Evolutionary conservation across 2,113 vertebrate species (phyloP), one percentile per base, ranked within the genome.

Genomic region (Phylloscopus trochiloides): DNA sequence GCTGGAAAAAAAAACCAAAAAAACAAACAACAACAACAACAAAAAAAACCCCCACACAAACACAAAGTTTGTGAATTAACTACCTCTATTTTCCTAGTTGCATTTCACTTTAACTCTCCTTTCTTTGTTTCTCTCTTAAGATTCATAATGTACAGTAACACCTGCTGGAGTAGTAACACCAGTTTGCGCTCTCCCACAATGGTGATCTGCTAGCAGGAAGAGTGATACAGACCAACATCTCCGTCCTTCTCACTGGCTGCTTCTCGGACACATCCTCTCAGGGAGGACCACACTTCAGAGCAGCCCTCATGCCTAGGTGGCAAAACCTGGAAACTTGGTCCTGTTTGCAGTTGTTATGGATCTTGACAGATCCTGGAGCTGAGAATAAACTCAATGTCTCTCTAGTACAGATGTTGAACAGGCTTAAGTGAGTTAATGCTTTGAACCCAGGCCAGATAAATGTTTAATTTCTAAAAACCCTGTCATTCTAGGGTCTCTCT

Each of bases 401-500:
- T 93, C 95, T 48, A 40, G 75, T 91, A 80, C 94, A 97, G 96
- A 95, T 94, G 91, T 92, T 94, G 95, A 98, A 93, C 94, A 93
- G 82, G 81, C 65, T 92, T 91, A 86, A 96, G 76, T 84, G 76
- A 71, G 51, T 79, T 96, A 95, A 84, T 94, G 86, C 80, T 70
- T 94, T 96, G 92, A 97, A 87, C 63, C 71, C 70, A 90, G 92
- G 77, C 74, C 92, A 96, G 86, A 87, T 90, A 91, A 94, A 84
- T 91, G 96, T 96, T 97, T 97, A 97, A 98, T 97, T 97, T 95
- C 88, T 80, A 95, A 97, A 96, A 92, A 58, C 28, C 70, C 47
- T 88, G 31, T 84, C 90, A 94, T 94, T 95, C 66, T 66, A 79
- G 31, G 59, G 72, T 92, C 59, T 93, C 77, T 75, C 88, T 82